Evolutionary conservation across 2,888 invertebrate species (phyloP), one percentile per base, ranked within the genome.

Genomic region (Agriopis marginaria): DNA sequence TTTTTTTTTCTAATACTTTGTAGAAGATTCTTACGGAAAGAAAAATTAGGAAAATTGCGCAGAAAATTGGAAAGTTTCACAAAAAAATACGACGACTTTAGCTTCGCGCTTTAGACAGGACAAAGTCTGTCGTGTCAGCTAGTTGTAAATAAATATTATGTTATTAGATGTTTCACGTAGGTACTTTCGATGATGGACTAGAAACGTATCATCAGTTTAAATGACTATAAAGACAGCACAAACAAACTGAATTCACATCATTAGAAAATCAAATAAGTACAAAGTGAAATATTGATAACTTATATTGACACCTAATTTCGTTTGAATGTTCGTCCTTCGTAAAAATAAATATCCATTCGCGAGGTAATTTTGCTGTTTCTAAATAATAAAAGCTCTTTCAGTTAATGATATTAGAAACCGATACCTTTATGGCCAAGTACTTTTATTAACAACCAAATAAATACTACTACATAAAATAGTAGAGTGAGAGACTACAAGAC

Each of bases 331-430:
- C 32, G 12, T n/a, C 39, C 39, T 39, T 39, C 39, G 39, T 17
- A 54, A 39, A 54, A 54, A 54, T 54, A 3, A 54, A 39, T n/a
- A 8, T n/a, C 47, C 39, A 47, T 63, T 61, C 47, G 63, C n/a
- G 39, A 40, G 53, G 39, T 54, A 39, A 53, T 53, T 53, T 53
- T 32, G 39, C 32, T 12, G 32, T 53, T 40, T 23, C 42, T 17
- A 44, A 56, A 55, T 47, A 63, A 56, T 56, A 56, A 49, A 63
- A 55, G 55, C 40, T 49, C 7, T 55, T 56, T 39, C 39, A 42
- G 47, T 47, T 56, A 63, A 56, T 63, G 47, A 12, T 63, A 63
- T 63, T 63, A 63, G 63, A 63, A 63, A 64, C 42, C 51, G 49
- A 58, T 64, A 64, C 44, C 32, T 50, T 56, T 44, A 50, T 39